These are phyloP conservation scores for Macaria liturata DNA, from an alignment of 2,888 invertebrate species.

Conservation along the genomic window DNA sequence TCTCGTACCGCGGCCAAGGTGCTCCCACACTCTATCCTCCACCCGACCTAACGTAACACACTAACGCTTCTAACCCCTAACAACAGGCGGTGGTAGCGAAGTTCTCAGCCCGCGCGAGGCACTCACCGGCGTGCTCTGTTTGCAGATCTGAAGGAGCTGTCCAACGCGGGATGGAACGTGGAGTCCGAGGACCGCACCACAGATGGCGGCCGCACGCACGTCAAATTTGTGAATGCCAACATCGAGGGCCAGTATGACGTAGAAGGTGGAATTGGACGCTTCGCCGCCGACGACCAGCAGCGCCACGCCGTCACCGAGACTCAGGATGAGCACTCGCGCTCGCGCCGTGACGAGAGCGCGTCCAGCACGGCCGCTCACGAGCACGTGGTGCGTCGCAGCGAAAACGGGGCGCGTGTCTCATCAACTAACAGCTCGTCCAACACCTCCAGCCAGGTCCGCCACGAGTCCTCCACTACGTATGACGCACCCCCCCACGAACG, in stretches of 20 bases:
- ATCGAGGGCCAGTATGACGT: slow-evolving; percentile 86
- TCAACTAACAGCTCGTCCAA: slow-evolving; percentile 64
- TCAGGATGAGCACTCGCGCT: slow-evolving; percentile 69
- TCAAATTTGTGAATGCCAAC: slow-evolving; percentile 84
- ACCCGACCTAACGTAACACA: slow-evolving; percentile 55
- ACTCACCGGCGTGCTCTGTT: slow-evolving; percentile 41
- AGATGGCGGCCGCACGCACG: slow-evolving; percentile 85
- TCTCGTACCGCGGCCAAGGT: slow-evolving; percentile 78
- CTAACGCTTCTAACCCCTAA: slow-evolving; percentile 71
- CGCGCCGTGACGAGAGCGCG: slow-evolving; percentile 64
- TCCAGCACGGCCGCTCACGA: slow-evolving; percentile 67
- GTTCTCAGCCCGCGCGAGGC: background rate
- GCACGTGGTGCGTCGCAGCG: slow-evolving; percentile 65
- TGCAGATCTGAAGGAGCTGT: slow-evolving; percentile 75
- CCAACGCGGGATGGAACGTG: slow-evolving; percentile 87
- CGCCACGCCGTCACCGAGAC: slow-evolving; percentile 77
- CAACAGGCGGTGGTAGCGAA: slow-evolving; percentile 20
- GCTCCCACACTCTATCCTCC: slow-evolving; percentile 52
- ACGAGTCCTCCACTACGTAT: slow-evolving; percentile 60
- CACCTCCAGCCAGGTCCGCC: slow-evolving; percentile 63
- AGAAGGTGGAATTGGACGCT: slow-evolving; percentile 85
- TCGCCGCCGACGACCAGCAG: slow-evolving; percentile 85
- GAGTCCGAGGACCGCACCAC: slow-evolving; percentile 84
- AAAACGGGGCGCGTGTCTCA: slow-evolving; percentile 65
- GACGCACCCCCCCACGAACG: slow-evolving; percentile 64